These are phyloP conservation scores for Chionis minor DNA, from an alignment of 2,113 vertebrate genomes.

Conservation along the genomic window DNA sequence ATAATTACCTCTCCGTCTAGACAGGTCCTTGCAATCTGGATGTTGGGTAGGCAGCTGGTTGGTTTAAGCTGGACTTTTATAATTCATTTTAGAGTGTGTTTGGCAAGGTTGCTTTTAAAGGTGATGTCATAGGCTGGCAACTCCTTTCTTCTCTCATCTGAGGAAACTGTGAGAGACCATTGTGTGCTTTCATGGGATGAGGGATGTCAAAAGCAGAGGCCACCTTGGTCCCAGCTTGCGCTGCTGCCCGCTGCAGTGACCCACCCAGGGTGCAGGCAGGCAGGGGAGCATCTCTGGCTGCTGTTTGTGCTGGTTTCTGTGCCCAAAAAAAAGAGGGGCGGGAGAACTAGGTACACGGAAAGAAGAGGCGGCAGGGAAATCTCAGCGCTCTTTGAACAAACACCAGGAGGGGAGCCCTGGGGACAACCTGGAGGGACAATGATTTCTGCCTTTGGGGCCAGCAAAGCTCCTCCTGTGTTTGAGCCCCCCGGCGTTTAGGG, in stretches of 20 bases:
- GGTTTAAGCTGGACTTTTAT: not conserved
- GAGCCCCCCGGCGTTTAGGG: not conserved
- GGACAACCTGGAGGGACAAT: no score
- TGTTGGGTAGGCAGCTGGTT: not conserved
- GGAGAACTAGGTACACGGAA: not conserved
- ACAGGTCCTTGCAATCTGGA: not conserved
- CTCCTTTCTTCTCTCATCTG: not conserved
- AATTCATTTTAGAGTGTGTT: not conserved
- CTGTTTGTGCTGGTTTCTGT: not conserved
- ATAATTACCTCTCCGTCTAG: not conserved
- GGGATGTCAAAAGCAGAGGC: not conserved
- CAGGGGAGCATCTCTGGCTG: not conserved
- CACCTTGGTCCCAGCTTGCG: not conserved
- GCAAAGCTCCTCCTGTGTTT: not conserved
- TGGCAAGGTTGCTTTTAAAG: not conserved
- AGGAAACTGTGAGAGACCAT: accelerated
- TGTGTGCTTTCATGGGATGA: not conserved
- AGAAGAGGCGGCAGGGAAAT: not conserved
- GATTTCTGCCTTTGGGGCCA: not conserved
- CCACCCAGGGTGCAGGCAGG: not conserved
- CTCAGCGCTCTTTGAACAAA: not conserved
- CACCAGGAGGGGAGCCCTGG: not conserved
- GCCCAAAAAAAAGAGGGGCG: not conserved
- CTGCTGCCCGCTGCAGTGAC: not conserved
- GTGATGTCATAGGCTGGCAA: not conserved